Evolutionary conservation across 2,888 invertebrate genomes (phyloP).

Genomic region (Uloborus plumipes): DNA sequence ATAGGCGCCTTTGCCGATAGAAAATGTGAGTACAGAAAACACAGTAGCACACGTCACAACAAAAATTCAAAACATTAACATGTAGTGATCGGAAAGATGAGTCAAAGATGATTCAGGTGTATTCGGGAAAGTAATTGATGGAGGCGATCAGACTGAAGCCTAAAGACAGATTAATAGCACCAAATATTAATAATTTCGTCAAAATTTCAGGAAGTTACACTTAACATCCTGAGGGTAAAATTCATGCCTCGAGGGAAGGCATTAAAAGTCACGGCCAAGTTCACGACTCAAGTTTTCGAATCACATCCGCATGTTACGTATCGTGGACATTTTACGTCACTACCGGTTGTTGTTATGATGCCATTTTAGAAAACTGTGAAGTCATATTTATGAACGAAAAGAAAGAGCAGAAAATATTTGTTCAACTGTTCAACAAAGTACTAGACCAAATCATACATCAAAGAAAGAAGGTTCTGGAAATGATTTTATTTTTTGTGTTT

Average conservation of each 20-base stretch:
- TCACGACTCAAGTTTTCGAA: constrained; percentile 60
- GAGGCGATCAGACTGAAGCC: constrained; percentile 4
- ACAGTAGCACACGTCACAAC: constrained; percentile 60
- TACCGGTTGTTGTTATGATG: constrained; percentile 39
- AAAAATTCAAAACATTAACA: constrained; percentile 60
- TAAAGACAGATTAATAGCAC: not conserved
- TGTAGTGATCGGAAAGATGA: constrained; percentile 17
- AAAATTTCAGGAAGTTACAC: constrained; percentile 40
- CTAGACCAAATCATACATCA: too few relatives aligned
- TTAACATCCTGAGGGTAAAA: constrained; percentile 42
- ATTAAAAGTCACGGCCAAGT: constrained; percentile 63
- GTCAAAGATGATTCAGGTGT: not conserved
- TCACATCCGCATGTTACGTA: constrained; percentile 51
- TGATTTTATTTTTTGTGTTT: too few relatives aligned
- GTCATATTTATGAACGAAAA: too few relatives aligned
- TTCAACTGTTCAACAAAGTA: too few relatives aligned
- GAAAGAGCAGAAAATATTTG: too few relatives aligned
- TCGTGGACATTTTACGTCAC: constrained; percentile 53
- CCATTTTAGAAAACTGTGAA: constrained; percentile 5
- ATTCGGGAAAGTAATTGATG: not conserved
- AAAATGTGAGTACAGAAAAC: constrained; percentile 34
- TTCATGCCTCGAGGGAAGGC: constrained; percentile 58
- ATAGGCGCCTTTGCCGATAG: not conserved
- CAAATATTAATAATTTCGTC: constrained; percentile 18
- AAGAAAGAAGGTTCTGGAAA: too few relatives aligned